These are phyloP conservation scores for Otus sunia DNA, from an alignment of 2,113 vertebrate species.

Conservation along the genomic window DNA sequence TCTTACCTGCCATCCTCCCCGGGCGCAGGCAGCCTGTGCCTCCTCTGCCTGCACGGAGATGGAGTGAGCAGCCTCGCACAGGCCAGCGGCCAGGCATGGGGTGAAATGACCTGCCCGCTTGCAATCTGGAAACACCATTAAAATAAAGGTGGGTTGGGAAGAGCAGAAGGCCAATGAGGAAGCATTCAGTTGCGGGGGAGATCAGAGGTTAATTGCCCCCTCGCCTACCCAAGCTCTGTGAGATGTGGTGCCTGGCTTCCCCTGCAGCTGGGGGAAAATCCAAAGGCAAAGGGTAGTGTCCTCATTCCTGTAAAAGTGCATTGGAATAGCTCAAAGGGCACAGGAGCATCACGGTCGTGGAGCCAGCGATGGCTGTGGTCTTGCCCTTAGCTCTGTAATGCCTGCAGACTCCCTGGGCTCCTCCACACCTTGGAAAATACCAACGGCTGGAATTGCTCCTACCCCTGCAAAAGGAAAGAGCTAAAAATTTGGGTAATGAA, in stretches of 20 bases:
- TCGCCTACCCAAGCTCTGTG: neutral
- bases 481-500: neutral
- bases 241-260: neutral
- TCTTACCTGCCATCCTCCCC: accelerated
- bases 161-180: neutral
- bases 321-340: neutral
- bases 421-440: neutral
- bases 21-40: neutral
- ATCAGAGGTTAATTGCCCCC: neutral
- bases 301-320: neutral
- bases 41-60: neutral
- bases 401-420: neutral
- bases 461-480: neutral
- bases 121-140: neutral
- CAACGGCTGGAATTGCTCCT: neutral
- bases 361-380: neutral
- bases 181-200: neutral
- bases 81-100: neutral
- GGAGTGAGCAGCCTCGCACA: neutral
- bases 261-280: neutral
- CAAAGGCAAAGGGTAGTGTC: neutral
- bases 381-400: neutral
- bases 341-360: accelerated
- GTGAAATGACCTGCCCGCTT: neutral
- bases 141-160: neutral